Evolutionary conservation across 2,888 invertebrate species (phyloP), one percentile per base, ranked within the genome.

Genomic region (Mesorhabditis sp.): DNA sequence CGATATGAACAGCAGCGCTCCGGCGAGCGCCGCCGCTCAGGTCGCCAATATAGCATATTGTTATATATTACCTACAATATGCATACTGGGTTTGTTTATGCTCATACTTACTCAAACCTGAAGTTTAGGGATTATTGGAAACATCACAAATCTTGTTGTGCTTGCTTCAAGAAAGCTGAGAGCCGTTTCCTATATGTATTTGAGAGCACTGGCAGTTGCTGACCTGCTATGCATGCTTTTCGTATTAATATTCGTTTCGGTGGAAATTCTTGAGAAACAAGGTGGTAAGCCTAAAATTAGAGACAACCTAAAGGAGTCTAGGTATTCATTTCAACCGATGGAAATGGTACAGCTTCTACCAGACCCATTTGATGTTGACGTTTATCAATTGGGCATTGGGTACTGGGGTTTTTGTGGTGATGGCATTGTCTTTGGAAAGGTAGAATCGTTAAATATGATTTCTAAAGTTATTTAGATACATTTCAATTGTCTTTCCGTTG

Each of bases 141-240:
- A 80, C 71, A 76, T 80, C 68, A 82, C 83, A 70, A 86, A 86
- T 68, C 74, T 86, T 42, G 74, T 84, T 65, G 84, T 84, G 7
- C 73, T 86, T 7, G 83, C 83, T 15, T 82, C 81, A 41, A 76
- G 82, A 5, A 67, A 82, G 45, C 75, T 86, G 45, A 75, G 82
- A 43, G 85, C 85, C 3, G 84, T 86, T 4, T 85, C 85, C 7
- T 84, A 84, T 67, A 82, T 82, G 82, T 80, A 79, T 62, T 74
- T 80, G 41, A 70, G 79, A 66, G 80, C 79, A 0, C 69, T 82
- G 43, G 80, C 80, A 4, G 79, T 78, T 4, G 79, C 86, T 6
- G 86, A 86, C 67, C 74, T 86, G n/a, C 67, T 83, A 4, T 86
- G 86, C 72, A 86, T 86, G 86, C 70, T 86, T 10, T 84, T 82